Evolutionary conservation across 2,888 invertebrate genomes (phyloP).

Genomic region (Zelleria hepariella): DNA sequence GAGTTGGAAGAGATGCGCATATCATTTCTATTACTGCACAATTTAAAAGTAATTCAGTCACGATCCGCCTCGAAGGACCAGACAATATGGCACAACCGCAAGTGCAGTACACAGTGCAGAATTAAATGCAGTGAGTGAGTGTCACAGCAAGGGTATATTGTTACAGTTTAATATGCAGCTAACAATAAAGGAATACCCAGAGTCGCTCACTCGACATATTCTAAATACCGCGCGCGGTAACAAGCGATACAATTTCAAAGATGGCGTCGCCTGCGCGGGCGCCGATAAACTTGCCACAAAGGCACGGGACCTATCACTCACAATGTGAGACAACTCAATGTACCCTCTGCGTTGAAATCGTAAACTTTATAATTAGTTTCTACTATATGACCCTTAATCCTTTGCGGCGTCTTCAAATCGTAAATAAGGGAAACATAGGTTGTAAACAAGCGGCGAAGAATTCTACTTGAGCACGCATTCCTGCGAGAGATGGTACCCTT

Average conservation of each 20-base stretch:
- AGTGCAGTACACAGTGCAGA: neutral
- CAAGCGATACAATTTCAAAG: conserved; percentile 1
- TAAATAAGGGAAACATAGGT: conserved; percentile 2
- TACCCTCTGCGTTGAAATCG: conserved; percentile 28
- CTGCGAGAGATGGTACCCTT: neutral
- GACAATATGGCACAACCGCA: too few relatives aligned
- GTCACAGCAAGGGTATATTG: neutral
- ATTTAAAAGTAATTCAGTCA: neutral
- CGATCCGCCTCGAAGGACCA: too few relatives aligned
- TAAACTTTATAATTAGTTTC: conserved; percentile 46
- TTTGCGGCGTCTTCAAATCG: neutral
- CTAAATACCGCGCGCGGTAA: neutral
- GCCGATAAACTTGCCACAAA: neutral
- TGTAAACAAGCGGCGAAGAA: conserved; percentile 1
- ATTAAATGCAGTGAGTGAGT: neutral
- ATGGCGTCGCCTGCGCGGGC: neutral
- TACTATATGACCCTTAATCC: conserved; percentile 21
- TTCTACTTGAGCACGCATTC: conserved; percentile 1
- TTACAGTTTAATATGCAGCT: neutral
- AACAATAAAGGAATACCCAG: conserved; percentile 15
- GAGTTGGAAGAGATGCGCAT: neutral
- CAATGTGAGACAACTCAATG: conserved; percentile 37
- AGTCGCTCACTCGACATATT: neutral
- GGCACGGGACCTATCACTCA: conserved; percentile 15
- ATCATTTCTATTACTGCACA: neutral